Evolutionary conservation across 2,888 invertebrate genomes (phyloP), one percentile per base, ranked within the genome.

Genomic region (Sthenelais limicola): DNA sequence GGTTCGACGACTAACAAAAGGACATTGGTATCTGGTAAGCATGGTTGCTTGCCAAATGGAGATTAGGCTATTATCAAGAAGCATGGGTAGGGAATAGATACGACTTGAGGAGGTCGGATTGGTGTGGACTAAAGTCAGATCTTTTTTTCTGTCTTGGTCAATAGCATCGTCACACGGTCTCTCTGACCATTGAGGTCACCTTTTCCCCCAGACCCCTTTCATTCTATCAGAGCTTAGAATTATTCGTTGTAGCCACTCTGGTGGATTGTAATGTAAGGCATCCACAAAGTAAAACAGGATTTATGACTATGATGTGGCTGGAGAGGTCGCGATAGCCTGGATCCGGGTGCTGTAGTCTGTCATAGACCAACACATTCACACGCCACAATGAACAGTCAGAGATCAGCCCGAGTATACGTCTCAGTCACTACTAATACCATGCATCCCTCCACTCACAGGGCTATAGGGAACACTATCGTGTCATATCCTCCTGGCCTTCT

Each of bases 61-160:
- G 62, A 62, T 62, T 62, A 62, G 18, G 62, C 62, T n/a, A 43
- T 62, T 62, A 62, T 62, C 62, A 24, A 26, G 62, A 32, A 38
- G 62, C 62, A 35, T 12, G 21, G 18, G 30, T n/a, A 33, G 32
- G 56, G 32, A n/a, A n/a, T n/a, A n/a, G n/a, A 56, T 56, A 56
- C 33, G 56, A 12, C 35, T 38, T 3, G 18, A 43, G 9, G 21
- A 43, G 62, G 62, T 62, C 62, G 62, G 18, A 15, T n/a, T 9
- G 21, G 62, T 62, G 62, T 62, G 62, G n/a, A n/a, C n/a, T n/a
- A n/a, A n/a, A n/a, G n/a, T n/a, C n/a, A n/a, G n/a, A n/a, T n/a
- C n/a, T n/a, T n/a, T n/a, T n/a, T n/a, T 38, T 38, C 62, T 38
- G 38, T 12, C 24, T 56, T 38, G 62, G 62, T 62, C 62, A 62